Evolutionary conservation across 2,888 invertebrate species (phyloP).

Genomic region (Neuroscelio doddi): DNA sequence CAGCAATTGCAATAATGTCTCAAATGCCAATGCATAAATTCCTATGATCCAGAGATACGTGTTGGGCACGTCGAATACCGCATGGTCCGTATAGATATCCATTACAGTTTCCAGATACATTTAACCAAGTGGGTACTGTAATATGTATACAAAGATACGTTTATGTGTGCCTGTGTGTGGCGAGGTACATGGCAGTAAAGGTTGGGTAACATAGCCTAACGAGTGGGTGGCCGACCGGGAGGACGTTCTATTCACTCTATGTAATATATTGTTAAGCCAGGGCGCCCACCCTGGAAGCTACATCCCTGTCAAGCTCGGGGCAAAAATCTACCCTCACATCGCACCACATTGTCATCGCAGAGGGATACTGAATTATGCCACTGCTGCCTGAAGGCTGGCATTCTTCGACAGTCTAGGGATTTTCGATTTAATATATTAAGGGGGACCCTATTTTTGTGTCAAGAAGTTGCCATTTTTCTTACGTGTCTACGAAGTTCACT

Average conservation of each 20-base stretch:
- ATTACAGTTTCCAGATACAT: slow-evolving; percentile 54
- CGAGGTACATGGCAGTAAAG: slow-evolving; percentile 30
- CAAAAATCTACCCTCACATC: slow-evolving; percentile 23
- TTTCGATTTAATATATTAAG: slow-evolving; percentile 26
- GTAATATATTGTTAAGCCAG: slow-evolving; percentile 39
- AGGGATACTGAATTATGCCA: slow-evolving; percentile 48
- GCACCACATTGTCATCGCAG: slow-evolving; percentile 46
- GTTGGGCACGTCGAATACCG: slow-evolving; percentile 39
- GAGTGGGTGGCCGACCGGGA: slow-evolving; percentile 38
- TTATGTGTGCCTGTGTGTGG: slow-evolving; percentile 6
- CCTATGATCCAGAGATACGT: slow-evolving; percentile 38
- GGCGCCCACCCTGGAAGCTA: slow-evolving; percentile 7
- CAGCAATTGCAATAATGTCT: slow-evolving; percentile 39
- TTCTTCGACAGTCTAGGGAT: slow-evolving; percentile 25
- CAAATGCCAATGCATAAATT: slow-evolving; percentile 43
- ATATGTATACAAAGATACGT: slow-evolving; percentile 12
- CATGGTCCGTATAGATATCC: slow-evolving; percentile 47
- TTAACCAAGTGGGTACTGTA: slow-evolving; percentile 49
- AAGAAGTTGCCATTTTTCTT: too few relatives aligned
- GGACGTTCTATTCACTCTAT: slow-evolving; percentile 41
- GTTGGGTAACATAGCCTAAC: slow-evolving; percentile 38
- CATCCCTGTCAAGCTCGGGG: slow-evolving; percentile 22
- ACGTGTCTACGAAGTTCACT: too few relatives aligned
- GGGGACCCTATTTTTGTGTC: neutral
- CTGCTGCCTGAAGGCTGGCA: slow-evolving; percentile 20